These are phyloP conservation scores for Phalloptychus januarius DNA, from an alignment of 2,797 vertebrate genomes.

Conservation along the genomic window DNA sequence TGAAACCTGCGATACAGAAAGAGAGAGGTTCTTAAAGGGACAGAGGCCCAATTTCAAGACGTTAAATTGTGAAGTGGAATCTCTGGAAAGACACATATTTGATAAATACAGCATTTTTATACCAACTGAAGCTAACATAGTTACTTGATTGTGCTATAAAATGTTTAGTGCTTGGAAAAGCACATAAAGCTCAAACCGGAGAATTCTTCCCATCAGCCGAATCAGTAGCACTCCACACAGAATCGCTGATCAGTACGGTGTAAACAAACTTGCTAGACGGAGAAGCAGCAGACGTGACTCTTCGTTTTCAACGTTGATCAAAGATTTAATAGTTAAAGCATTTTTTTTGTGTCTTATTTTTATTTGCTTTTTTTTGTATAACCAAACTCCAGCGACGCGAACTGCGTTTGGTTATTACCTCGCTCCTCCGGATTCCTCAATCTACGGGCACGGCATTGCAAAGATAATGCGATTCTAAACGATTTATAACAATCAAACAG, in stretches of 20 bases:
- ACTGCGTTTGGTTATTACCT: background rate
- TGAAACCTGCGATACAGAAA: too few relatives aligned
- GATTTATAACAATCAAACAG: slow-evolving; percentile 77
- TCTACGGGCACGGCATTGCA: slow-evolving; percentile 55
- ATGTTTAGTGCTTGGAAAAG: background rate
- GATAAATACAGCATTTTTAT: too few relatives aligned
- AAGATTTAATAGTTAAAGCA: background rate
- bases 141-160: too few relatives aligned
- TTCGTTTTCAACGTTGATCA: background rate
- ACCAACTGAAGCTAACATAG: too few relatives aligned
- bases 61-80: too few relatives aligned
- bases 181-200: background rate
- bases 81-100: too few relatives aligned
- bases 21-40: too few relatives aligned
- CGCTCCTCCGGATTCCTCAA: slow-evolving; percentile 24
- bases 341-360: background rate
- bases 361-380: background rate
- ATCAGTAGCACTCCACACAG: background rate
- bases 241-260: background rate
- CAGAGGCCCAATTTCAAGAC: too few relatives aligned
- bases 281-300: background rate
- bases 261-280: background rate
- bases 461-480: slow-evolving; percentile 69
- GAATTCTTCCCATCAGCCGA: background rate
- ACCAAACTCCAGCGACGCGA: background rate